phyloP scores from a whole-genome alignment of 2,888 invertebrate genomes.

The Napeogenes inachia region DNA sequence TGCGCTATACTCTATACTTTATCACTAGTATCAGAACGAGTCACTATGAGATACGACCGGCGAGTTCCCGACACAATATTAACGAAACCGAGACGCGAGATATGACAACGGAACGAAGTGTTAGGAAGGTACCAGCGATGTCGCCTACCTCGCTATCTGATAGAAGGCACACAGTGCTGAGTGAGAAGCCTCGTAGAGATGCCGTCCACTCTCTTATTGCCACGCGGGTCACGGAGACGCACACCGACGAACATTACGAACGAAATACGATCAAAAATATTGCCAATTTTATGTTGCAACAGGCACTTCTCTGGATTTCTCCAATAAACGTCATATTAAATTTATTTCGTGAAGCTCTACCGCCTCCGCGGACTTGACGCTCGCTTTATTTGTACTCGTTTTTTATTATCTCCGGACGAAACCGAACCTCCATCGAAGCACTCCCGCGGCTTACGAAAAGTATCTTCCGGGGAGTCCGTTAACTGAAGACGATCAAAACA shows the following conservation, averaged over 20 bases:
- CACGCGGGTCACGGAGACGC: too few species aligned
- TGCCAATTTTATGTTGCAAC: slow-evolving; percentile 76
- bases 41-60: too few species aligned
- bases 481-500: slow-evolving; percentile 57
- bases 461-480: slow-evolving; percentile 52
- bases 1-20: slow-evolving; percentile 69
- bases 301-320: slow-evolving; percentile 77
- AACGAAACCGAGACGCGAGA: slow-evolving; percentile 7
- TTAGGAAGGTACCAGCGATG: slow-evolving; percentile 65
- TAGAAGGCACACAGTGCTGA: slow-evolving; percentile 78
- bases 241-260: slow-evolving; percentile 59
- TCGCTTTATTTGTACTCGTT: slow-evolving; percentile 65
- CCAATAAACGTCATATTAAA: slow-evolving; percentile 76
- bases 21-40: slow-evolving; percentile 65
- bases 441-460: slow-evolving; percentile 55
- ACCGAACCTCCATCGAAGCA: slow-evolving; percentile 46
- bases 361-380: slow-evolving; percentile 66
- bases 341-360: slow-evolving; percentile 68
- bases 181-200: slow-evolving; percentile 74
- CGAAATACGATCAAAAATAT: slow-evolving; percentile 70
- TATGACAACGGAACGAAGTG: slow-evolving; percentile 26
- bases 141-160: slow-evolving; percentile 72
- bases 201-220: slow-evolving; percentile 31
- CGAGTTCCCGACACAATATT: not conserved
- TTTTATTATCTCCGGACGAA: slow-evolving; percentile 57